A percentile compares a stretch with the other conserved stretches of the same genome.
Evolutionary conservation across 2,797 vertebrate genomes (phyloP).

Genomic region (Spea hammondii): DNA sequence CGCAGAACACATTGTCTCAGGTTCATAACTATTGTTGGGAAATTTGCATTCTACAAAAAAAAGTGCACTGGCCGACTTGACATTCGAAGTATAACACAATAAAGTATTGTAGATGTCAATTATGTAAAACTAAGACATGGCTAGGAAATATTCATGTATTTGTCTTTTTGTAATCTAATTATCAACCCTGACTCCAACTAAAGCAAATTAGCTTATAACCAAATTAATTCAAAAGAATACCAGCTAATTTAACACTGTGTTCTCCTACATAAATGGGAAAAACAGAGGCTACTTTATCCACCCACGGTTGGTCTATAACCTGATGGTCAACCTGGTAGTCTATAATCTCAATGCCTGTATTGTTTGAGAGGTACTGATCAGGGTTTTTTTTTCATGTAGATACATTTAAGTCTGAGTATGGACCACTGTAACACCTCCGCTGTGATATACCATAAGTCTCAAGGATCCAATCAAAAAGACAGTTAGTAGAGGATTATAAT

Average conservation of each 20-base stretch:
- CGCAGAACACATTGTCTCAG: constrained; percentile 27
- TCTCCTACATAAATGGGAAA: background rate
- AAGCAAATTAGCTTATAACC: too few relatives aligned
- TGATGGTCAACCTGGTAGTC: too few relatives aligned
- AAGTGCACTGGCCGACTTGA: background rate
- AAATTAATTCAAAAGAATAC: constrained; percentile 1
- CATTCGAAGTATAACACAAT: constrained; percentile 4
- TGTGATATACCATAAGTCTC: too few relatives aligned
- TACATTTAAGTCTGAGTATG: too few relatives aligned
- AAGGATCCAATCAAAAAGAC: too few relatives aligned
- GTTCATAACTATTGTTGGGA: constrained; percentile 21
- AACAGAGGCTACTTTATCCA: too few relatives aligned
- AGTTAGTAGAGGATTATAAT: too few relatives aligned
- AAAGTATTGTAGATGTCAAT: constrained; percentile 22
- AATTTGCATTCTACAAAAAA: constrained; percentile 18
- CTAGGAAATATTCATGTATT: background rate
- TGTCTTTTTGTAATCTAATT: constrained; percentile 18
- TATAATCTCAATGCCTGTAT: too few relatives aligned
- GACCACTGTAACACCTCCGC: too few relatives aligned
- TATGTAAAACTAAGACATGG: background rate
- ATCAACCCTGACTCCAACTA: constrained; percentile 4
- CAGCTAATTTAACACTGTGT: background rate
- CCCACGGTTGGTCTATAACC: too few relatives aligned
- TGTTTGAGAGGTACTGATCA: too few relatives aligned
- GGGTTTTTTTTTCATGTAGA: too few relatives aligned